Conservation (phyloP, 2,888 invertebrate genomes). For the Gisinianus flammeolus region DNA sequence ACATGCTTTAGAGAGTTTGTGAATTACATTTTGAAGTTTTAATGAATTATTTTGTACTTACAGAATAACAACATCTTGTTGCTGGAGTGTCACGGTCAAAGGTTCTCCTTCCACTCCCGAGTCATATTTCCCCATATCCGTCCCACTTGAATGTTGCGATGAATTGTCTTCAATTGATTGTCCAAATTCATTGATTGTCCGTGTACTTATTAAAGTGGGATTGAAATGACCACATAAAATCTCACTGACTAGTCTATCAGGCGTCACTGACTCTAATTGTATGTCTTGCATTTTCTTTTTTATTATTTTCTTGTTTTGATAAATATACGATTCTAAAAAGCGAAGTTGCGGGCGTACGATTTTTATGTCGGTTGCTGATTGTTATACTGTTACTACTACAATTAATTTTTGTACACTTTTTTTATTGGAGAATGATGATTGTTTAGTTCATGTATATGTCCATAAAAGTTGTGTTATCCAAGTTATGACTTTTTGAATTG, state of each 20-base stretch:
- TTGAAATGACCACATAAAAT: conserved; percentile 46
- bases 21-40: too few relatives aligned
- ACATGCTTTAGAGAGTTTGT: too few relatives aligned
- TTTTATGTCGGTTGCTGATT: too few relatives aligned
- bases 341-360: too few relatives aligned
- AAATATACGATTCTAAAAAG: too few relatives aligned
- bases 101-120: not conserved
- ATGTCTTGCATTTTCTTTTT: conserved; percentile 54
- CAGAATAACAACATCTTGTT: conserved; percentile 71
- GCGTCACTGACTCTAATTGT: conserved; percentile 55
- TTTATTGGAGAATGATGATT: too few relatives aligned
- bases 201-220: not conserved
- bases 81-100: not conserved
- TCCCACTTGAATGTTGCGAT: not conserved
- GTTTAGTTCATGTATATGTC: too few relatives aligned
- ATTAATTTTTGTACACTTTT: too few relatives aligned
- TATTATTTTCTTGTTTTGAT: not conserved
- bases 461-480: too few relatives aligned
- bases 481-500: too few relatives aligned
- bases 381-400: too few relatives aligned
- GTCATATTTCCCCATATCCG: not conserved
- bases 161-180: not conserved
- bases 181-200: conserved; percentile 16
- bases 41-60: not conserved
- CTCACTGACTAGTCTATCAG: conserved; percentile 56